Percentiles rank a stretch among this genome's conserved stretches.
phyloP scores from a whole-genome alignment of 37 sponge, comb jelly and placozoan species.

The Crambe crambe region DNA sequence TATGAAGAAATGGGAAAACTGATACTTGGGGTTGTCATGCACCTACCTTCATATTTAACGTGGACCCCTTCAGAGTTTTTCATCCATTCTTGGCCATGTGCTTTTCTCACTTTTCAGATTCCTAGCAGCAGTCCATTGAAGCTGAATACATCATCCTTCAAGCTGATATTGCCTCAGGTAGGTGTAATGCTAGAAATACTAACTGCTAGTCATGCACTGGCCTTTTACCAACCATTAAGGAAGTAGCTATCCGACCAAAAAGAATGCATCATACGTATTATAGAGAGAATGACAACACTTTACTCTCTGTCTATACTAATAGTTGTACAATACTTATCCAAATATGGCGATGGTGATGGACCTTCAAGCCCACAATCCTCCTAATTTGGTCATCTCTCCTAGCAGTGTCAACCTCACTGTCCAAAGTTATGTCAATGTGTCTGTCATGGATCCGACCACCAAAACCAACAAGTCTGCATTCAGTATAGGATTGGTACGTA shows the following conservation, averaged over 20 bases:
- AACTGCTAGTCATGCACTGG: no score
- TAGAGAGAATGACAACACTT: no score
- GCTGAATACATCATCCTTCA: slow-evolving; percentile 61
- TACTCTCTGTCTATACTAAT: not conserved
- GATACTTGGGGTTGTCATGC: no score
- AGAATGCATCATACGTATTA: not conserved
- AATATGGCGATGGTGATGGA: slow-evolving; percentile 73
- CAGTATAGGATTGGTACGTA: slow-evolving; percentile 42
- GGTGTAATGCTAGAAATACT: no score
- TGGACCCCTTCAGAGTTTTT: no score
- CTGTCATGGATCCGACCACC: slow-evolving; percentile 44
- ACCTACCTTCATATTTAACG: no score
- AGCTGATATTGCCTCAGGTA: slow-evolving; percentile 46
- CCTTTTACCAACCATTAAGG: no score
- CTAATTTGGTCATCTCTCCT: slow-evolving; percentile 34
- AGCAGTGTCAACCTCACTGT: slow-evolving; percentile 42
- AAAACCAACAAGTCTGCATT: slow-evolving; percentile 14
- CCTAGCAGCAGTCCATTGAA: slow-evolving; percentile 35
- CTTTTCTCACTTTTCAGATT: no score
- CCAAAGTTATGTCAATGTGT: slow-evolving; percentile 46
- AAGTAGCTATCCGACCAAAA: not conserved
- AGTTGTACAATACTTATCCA: slow-evolving; percentile 85
- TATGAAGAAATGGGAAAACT: no score
- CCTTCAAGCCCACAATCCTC: slow-evolving; percentile 58
- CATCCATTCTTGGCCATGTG: no score